Evolutionary conservation across 2,797 vertebrate species (phyloP).

Genomic region (Pantherophis vulpinus): DNA sequence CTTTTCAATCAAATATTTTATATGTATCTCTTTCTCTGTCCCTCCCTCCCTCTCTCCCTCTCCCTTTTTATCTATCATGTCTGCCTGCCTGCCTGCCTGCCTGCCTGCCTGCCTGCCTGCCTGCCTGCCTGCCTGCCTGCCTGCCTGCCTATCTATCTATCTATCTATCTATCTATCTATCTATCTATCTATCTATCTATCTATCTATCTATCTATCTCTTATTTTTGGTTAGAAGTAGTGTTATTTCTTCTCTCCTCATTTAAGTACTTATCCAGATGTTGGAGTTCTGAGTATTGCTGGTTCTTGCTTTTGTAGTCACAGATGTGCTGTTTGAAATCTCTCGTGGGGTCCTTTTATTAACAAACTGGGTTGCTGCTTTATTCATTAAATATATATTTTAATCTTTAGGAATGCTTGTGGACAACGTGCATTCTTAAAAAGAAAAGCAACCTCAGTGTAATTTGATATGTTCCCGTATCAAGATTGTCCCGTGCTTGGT

Average conservation of each 20-base stretch:
- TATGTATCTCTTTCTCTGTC: too few species aligned
- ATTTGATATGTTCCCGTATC: background rate
- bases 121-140: too few species aligned
- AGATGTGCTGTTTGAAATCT: background rate
- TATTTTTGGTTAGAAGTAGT: background rate
- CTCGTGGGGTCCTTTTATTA: background rate
- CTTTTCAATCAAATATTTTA: background rate
- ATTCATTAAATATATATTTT: background rate
- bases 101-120: too few species aligned
- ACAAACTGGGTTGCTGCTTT: background rate
- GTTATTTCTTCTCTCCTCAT: background rate
- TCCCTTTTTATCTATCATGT: background rate
- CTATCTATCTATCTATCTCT: background rate
- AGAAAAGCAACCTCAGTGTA: background rate
- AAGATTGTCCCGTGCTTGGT: background rate
- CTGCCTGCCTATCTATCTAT: too few species aligned
- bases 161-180: too few species aligned
- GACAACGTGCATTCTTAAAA: background rate
- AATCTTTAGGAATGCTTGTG: background rate
- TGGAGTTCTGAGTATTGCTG: background rate
- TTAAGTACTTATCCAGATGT: background rate
- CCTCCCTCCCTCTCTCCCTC: too few species aligned
- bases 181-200: too few species aligned
- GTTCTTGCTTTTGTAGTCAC: background rate
- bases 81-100: too few species aligned